Evolutionary conservation across 2,888 invertebrate genomes (phyloP).

Genomic region (Heliconius hortense): DNA sequence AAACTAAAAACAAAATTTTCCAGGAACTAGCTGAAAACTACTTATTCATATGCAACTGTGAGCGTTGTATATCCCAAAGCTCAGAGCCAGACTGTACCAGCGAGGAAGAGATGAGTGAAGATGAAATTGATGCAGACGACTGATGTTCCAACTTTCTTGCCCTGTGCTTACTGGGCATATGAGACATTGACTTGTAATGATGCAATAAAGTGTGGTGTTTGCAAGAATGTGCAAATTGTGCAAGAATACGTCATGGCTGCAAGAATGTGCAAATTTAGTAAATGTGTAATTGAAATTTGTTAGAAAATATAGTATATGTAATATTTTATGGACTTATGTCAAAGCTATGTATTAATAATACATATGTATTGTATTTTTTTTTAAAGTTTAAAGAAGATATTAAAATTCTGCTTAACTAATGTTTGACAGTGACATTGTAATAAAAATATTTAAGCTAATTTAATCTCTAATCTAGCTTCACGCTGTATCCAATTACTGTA

Average conservation of each 20-base stretch:
- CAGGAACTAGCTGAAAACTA: constrained; percentile 87
- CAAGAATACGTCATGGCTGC: neutral
- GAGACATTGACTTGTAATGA: constrained; percentile 42
- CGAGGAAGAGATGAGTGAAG: constrained; percentile 87
- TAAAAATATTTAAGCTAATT: no score
- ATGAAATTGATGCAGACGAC: constrained; percentile 72
- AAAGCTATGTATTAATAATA: neutral
- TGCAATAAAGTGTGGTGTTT: constrained; percentile 14
- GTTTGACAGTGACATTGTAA: no score
- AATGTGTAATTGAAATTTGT: neutral
- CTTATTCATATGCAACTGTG: constrained; percentile 90
- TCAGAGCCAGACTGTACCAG: constrained; percentile 91
- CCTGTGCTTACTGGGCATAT: constrained; percentile 73
- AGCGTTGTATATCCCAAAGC: constrained; percentile 87
- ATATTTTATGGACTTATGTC: neutral
- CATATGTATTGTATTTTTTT: no score
- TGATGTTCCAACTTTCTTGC: constrained; percentile 79
- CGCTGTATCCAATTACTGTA: no score
- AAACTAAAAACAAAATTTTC: neutral
- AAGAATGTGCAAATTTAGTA: neutral
- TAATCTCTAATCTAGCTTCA: no score
- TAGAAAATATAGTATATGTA: neutral
- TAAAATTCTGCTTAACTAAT: no score
- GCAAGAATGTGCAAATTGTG: constrained; percentile 2
- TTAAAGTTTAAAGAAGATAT: no score